Evolutionary conservation across 2,113 vertebrate species (phyloP), one percentile per base, ranked within the genome.

Genomic region (Merops nubicus): DNA sequence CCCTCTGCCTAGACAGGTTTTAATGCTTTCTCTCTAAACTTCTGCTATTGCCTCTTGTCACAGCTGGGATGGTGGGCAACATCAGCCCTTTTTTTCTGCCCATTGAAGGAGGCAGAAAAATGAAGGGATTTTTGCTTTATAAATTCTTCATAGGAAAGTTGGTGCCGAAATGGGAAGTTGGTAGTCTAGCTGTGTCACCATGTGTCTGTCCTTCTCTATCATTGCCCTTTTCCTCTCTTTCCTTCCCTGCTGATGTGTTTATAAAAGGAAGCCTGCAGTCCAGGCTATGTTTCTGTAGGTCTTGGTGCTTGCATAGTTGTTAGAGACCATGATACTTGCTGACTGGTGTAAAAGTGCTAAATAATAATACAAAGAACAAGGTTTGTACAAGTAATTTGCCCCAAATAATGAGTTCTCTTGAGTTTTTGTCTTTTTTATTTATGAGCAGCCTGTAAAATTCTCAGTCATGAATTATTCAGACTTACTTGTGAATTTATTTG

Each of bases 381-480:
- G 72, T 94, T 73, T 88, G 63, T 90, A 34, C 34, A 54, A 80
- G 69, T 85, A 94, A 94, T 91, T 90, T 96, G 26, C 50, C 26
- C 28, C 50, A 91, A 29, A 88, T 88, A 93, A 77, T 77, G 50
- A 94, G 15, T 83, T 85, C 38, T 85, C 59, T 85, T 4, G 53
- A 84, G n/a, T 87, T 70, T 60, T 47, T 47, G 8, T 34, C 10
- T 73, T 54, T 91, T 77, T 70, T 48, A 82, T 83, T 96, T 59
- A 91, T 83, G 38, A 94, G 50, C 33, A 91, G 33, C 26, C 82
- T 83, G 57, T 83, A 72, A 88, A 85, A 74, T 85, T 86, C 45
- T 90, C 47, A 48, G 54, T 63, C 9, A 40, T 90, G 59, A 89
- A 85, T 95, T 97, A 94, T 96, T 95, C 74, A 89, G 77, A n/a